Evolutionary conservation across 2,888 invertebrate genomes (phyloP).

Genomic region (Platycheirus albimanus): DNA sequence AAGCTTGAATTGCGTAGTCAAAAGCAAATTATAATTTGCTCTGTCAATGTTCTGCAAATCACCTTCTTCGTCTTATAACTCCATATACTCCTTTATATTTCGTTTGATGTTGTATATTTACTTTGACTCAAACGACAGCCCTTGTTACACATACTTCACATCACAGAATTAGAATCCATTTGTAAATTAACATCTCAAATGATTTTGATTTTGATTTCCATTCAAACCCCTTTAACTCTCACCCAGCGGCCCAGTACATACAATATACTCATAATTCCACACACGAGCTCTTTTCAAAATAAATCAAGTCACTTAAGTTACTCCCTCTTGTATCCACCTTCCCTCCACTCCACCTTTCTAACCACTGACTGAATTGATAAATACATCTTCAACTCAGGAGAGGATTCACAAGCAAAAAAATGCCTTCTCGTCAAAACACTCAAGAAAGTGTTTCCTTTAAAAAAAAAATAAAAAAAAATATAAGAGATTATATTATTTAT

Average conservation of each 20-base stretch:
- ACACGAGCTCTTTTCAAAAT: conserved; percentile 23
- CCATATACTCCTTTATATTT: too few relatives aligned
- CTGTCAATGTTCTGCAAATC: too few relatives aligned
- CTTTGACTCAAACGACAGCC: neutral
- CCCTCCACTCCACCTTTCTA: neutral
- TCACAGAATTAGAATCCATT: conserved; percentile 17
- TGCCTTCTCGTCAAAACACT: conserved; percentile 35
- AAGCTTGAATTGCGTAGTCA: too few relatives aligned
- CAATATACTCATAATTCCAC: conserved; percentile 1
- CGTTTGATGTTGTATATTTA: too few relatives aligned
- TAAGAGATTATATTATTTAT: neutral
- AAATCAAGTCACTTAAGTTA: conserved; percentile 29
- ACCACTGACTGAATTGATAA: neutral
- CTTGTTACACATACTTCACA: too few relatives aligned
- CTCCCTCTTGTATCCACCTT: neutral
- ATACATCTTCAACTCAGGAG: conserved; percentile 29
- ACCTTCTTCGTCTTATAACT: too few relatives aligned
- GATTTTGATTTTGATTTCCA: conserved; percentile 35
- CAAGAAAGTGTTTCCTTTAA: conserved; percentile 20
- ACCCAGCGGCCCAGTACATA: neutral
- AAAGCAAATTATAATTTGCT: too few relatives aligned
- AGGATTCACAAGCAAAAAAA: conserved; percentile 11
- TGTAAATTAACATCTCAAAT: conserved; percentile 34
- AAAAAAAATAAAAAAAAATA: neutral
- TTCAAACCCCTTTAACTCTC: conserved; percentile 5